Percentiles rank a stretch among this genome's conserved stretches.
Conservation (phyloP, 2,888 invertebrate species). For the Hermaeophaga mercurialis region DNA sequence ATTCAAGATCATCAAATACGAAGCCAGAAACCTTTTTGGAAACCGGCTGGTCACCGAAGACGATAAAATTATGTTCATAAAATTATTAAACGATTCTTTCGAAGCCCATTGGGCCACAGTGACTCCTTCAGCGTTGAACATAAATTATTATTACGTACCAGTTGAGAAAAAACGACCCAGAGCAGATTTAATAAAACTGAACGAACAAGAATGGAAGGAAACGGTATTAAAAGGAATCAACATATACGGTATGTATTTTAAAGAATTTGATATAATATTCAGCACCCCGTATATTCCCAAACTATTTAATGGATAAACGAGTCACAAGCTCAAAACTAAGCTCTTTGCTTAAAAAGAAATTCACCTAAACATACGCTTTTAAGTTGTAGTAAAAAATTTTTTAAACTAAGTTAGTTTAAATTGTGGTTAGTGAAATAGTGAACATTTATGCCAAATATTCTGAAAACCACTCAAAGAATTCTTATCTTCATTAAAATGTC, state of each 20-base stretch:
- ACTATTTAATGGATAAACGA: too few relatives aligned
- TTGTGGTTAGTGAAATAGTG: not conserved
- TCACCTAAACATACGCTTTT: too few relatives aligned
- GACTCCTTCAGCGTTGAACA: not conserved
- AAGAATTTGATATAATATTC: not conserved
- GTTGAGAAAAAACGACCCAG: conserved; percentile 36
- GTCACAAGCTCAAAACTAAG: too few relatives aligned
- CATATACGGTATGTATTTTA: conserved; percentile 63
- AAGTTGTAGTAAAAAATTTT: too few relatives aligned
- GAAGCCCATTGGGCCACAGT: conserved; percentile 51
- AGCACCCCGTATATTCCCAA: too few relatives aligned
- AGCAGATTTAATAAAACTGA: conserved; percentile 43
- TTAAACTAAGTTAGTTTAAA: too few relatives aligned
- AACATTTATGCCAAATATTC: too few relatives aligned
- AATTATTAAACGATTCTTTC: conserved; percentile 64
- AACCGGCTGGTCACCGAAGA: conserved; percentile 72
- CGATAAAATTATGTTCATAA: conserved; percentile 69
- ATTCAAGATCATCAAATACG: conserved; percentile 71
- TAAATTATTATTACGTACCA: conserved; percentile 47
- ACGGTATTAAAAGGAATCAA: conserved; percentile 67
- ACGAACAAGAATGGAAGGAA: conserved; percentile 67
- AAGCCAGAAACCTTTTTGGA: conserved; percentile 76
- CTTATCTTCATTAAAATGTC: too few relatives aligned
- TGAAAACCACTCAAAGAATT: too few relatives aligned
- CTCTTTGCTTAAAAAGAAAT: too few relatives aligned